These are phyloP conservation scores for Conistra vaccinii DNA, from an alignment of 2,888 invertebrate genomes.

Conservation along the genomic window DNA sequence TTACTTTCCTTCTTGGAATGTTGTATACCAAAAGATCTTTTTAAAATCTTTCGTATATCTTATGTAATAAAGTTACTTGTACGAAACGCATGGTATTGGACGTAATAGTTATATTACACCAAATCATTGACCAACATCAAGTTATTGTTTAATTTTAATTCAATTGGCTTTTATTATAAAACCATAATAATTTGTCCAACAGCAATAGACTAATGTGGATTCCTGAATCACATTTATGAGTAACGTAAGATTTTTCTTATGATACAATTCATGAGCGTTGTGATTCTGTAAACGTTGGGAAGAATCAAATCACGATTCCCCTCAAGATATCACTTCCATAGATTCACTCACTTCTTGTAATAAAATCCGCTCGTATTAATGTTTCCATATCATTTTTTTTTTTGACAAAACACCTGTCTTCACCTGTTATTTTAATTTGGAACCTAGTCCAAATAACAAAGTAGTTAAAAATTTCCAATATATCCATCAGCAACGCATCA, in stretches of 20 bases:
- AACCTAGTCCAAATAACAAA: neutral
- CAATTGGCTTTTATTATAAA: conserved; percentile 42
- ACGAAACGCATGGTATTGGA: neutral
- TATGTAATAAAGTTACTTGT: neutral
- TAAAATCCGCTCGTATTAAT: neutral
- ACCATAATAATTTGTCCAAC: conserved; percentile 37
- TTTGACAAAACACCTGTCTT: too few relatives aligned
- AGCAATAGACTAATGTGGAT: conserved; percentile 5
- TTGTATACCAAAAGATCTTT: conserved; percentile 1
- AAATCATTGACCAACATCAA: neutral
- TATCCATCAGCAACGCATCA: neutral
- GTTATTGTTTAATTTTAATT: neutral
- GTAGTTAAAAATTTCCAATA: neutral
- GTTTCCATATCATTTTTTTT: neutral
- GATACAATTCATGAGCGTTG: conserved; percentile 21
- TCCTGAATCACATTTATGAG: conserved; percentile 22
- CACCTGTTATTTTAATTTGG: neutral
- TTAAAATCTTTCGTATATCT: neutral
- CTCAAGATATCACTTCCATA: neutral
- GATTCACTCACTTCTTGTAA: conserved; percentile 25
- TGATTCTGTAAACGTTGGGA: conserved; percentile 4
- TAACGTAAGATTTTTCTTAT: conserved; percentile 36
- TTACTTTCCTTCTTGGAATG: neutral
- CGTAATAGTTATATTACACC: neutral
- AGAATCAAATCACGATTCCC: neutral